Evolutionary conservation across 2,888 invertebrate genomes (phyloP), one percentile per base, ranked within the genome.

Genomic region (Heteromyza rotundicornis): DNA sequence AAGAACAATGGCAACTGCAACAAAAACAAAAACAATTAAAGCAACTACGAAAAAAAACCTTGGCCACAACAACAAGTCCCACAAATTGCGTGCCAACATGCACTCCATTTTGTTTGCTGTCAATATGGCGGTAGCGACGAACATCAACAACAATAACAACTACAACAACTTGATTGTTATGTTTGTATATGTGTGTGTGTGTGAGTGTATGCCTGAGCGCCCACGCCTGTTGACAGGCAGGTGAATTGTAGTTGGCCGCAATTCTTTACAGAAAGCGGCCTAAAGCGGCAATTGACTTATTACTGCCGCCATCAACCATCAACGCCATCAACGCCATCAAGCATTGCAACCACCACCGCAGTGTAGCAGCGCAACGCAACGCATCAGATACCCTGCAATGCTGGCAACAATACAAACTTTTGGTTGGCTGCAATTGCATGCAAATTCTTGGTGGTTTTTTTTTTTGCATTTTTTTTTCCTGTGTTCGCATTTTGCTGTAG

Each of bases 11-110:
- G 60, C 60, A 62, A 60, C 57, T 56, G 12, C 47, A 44, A 47
- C 17, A 47, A 19, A 35, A 52, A 40, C 59, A 44, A 23, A 27
- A 49, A 60, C 47, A 55, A 60, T 27, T 32, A 32, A 16, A 19
- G 20, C 20, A 32, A n/a, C 32, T 32, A 12, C 32, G 12, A 32
- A 32, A 5, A n/a, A n/a, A n/a, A 32, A 62, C 57, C 66, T 20
- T n/a, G 23, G 14, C 40, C 12, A 3, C 56, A 44, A 59, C 60
- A 58, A n/a, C n/a, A n/a, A n/a, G n/a, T n/a, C n/a, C n/a, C n/a
- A 63, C 70, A 69, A 74, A 75, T 75, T 49, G 57, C 57, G 57
- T 57, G 75, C 70, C 75, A 67, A 68, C 73, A 69, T 70, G 73
- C 74, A 71, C 64, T 40, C 53, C 58, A 59, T 52, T 59, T 53